phyloP scores from a whole-genome alignment of 2,888 invertebrate genomes.

The Malacosoma neustria region DNA sequence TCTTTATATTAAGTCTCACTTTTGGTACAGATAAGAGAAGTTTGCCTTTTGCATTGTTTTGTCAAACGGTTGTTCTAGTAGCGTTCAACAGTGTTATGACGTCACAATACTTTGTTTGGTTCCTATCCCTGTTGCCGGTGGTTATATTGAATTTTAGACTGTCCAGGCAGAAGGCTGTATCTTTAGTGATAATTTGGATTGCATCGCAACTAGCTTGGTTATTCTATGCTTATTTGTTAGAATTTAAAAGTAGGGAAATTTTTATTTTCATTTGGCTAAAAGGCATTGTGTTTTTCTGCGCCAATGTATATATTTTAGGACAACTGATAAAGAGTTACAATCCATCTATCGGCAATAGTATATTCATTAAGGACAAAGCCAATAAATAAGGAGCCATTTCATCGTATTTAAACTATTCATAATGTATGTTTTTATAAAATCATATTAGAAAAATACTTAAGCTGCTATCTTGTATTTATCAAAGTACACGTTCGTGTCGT shows the following conservation, averaged over 20 bases:
- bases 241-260: conserved; percentile 89
- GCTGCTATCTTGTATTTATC: too few species aligned
- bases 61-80: conserved; percentile 91
- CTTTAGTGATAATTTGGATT: conserved; percentile 77
- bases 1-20: conserved; percentile 79
- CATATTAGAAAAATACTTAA: too few species aligned
- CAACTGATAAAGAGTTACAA: conserved; percentile 66
- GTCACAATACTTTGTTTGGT: conserved; percentile 98
- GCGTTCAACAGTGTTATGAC: conserved; percentile 97
- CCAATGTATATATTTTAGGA: conserved; percentile 82
- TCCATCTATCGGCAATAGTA: conserved; percentile 11
- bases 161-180: conserved; percentile 53
- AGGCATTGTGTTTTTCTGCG: conserved; percentile 86
- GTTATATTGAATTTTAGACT: conserved; percentile 82
- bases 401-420: too few species aligned
- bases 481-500: too few species aligned
- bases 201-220: conserved; percentile 90
- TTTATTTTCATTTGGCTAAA: conserved; percentile 91
- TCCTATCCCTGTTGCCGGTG: conserved; percentile 89
- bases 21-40: conserved; percentile 80
- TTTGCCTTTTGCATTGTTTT: conserved; percentile 89
- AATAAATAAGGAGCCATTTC: too few species aligned
- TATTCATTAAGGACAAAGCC: neutral
- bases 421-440: too few species aligned
- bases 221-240: conserved; percentile 90